Percentiles rank a stretch among this genome's conserved stretches.
phyloP scores from a whole-genome alignment of 2,797 vertebrate genomes.

The Rhyacichthys aspro region DNA sequence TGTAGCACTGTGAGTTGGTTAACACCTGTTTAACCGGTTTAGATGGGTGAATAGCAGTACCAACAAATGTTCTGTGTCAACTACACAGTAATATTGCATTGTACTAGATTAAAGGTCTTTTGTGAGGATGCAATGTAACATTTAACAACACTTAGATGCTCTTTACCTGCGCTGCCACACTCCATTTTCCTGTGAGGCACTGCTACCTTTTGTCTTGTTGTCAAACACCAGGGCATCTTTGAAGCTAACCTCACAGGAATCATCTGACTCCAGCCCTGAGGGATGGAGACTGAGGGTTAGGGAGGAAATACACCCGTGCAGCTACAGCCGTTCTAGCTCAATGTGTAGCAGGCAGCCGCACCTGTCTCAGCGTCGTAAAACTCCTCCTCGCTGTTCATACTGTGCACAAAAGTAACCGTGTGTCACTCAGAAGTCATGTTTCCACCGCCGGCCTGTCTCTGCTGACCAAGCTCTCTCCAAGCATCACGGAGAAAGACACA shows the following conservation, averaged over 20 bases:
- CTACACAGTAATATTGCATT: too few species aligned
- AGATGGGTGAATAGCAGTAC: too few species aligned
- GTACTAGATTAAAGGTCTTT: too few species aligned
- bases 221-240: slow-evolving; percentile 84
- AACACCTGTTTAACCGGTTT: neutral
- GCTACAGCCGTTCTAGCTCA: rapidly evolving
- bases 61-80: too few species aligned
- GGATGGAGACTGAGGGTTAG: neutral
- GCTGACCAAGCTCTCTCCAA: slow-evolving; percentile 40
- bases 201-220: slow-evolving; percentile 70
- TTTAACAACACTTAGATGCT: neutral
- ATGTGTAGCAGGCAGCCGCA: slow-evolving; percentile 54
- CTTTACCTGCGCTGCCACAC: slow-evolving; percentile 87
- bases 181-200: slow-evolving; percentile 84
- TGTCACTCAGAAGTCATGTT: slow-evolving; percentile 74
- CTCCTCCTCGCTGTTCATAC: slow-evolving; percentile 96
- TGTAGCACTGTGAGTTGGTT: neutral
- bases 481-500: slow-evolving; percentile 66
- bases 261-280: slow-evolving; percentile 94
- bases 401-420: slow-evolving; percentile 60
- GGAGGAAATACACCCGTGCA: neutral
- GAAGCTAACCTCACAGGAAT: slow-evolving; percentile 90
- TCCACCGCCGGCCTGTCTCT: slow-evolving; percentile 53
- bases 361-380: slow-evolving; percentile 98
- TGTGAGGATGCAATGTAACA: too few species aligned